Evolutionary conservation across 2,888 invertebrate species (phyloP), one percentile per base, ranked within the genome.

Genomic region (Nebria brevicollis): DNA sequence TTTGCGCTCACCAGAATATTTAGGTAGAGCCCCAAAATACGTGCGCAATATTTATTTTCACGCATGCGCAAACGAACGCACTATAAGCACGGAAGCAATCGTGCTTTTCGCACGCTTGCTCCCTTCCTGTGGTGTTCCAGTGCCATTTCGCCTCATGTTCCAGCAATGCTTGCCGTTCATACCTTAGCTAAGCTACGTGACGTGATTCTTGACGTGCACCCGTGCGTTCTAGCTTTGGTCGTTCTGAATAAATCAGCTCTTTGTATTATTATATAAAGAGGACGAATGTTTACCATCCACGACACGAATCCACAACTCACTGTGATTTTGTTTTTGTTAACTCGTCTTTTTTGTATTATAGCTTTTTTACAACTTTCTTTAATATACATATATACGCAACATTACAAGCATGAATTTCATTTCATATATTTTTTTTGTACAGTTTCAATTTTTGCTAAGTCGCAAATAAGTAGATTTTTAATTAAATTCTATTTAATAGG

Each of bases 1-100:
- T 77, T 70, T 68, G 70, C 43, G 75, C 54, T 65, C 75, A 26
- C 26, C 54, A 68, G 70, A 42, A 43, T 66, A 66, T 66, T 66
- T 15, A 6, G 68, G 68, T 20, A 8, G 20, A 1, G 15, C 13
- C 6, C 6, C 68, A 10, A 26, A 68, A 10, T 25, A 25, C 26
- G 26, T 68, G 26, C 68, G 20, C 26, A 68, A 68, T 68, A 68
- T n/a, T 68, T 11, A 54, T 54, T 8, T 54, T 3, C 8, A 54
- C 54, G 54, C 54, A 11, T 54, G 54, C 54, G 54, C 54, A 13
- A 13, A 13, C 54, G 2, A 11, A 54, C 54, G 54, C 54, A 54
- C 54, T 54, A 54, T 54, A 54, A 54, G 54, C 54, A 54, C 34
- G 54, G 54, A 8, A 13, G 13, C 54, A 54, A 54, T 54, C 54